phyloP scores from a whole-genome alignment of 2,888 invertebrate species.

The Dyspetes luteomarginatus region DNA sequence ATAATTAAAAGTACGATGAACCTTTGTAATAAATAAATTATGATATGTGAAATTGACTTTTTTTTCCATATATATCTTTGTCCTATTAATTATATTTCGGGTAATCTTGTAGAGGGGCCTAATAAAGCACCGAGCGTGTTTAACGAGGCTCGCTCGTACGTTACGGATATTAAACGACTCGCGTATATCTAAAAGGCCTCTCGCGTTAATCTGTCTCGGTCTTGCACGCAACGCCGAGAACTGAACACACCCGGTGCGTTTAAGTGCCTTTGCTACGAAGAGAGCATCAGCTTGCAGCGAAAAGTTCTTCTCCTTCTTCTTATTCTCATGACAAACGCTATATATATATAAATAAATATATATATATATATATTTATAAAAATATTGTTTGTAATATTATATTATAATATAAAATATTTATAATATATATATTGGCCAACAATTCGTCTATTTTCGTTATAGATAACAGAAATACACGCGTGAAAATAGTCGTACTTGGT shows the following conservation, averaged over 20 bases:
- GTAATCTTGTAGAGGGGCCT: slow-evolving; percentile 8
- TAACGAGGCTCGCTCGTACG: slow-evolving; percentile 40
- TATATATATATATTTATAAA: too few species aligned
- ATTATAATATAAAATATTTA: too few species aligned
- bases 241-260: slow-evolving; percentile 33
- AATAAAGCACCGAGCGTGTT: slow-evolving; percentile 36
- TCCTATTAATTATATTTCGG: neutral
- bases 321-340: too few species aligned
- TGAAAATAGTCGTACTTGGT: too few species aligned
- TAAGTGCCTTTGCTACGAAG: slow-evolving; percentile 17
- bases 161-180: slow-evolving; percentile 33
- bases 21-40: too few species aligned
- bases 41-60: too few species aligned
- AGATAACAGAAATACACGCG: too few species aligned
- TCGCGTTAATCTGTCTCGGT: neutral
- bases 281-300: slow-evolving; percentile 43
- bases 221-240: neutral
- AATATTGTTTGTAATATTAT: too few species aligned
- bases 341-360: neutral
- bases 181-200: neutral
- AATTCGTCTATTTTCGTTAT: too few species aligned
- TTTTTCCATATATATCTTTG: neutral
- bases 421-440: too few species aligned
- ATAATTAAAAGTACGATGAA: too few species aligned
- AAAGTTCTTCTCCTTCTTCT: neutral